These are phyloP conservation scores for Panthera leo DNA, from an alignment of 2,113 vertebrate genomes.

Conservation along the genomic window DNA sequence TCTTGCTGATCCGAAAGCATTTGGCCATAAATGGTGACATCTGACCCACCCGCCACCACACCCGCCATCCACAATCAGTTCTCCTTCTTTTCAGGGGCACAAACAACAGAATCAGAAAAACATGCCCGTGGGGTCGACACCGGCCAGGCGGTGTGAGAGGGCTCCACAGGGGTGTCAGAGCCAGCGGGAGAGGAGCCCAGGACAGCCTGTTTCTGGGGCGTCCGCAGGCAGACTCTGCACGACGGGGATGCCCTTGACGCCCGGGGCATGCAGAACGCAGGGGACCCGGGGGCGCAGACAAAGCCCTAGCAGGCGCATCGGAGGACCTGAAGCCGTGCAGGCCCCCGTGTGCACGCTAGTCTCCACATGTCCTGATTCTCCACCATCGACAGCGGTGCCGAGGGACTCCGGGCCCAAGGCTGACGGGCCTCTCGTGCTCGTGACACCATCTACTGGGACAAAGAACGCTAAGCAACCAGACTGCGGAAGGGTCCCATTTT, in stretches of 20 bases:
- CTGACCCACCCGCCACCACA: neutral
- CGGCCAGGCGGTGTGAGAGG: rapidly evolving
- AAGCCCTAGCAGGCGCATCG: neutral
- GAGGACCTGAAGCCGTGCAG: too few relatives aligned
- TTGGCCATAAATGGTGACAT: neutral
- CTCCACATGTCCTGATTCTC: too few relatives aligned
- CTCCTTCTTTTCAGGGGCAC: neutral
- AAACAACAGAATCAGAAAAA: neutral
- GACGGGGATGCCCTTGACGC: neutral
- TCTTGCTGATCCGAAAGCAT: neutral
- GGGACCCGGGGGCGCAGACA: neutral
- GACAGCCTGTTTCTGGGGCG: neutral
- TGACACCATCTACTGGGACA: neutral
- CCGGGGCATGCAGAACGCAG: neutral
- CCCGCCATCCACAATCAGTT: neutral
- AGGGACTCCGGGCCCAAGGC: neutral
- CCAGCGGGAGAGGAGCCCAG: too few relatives aligned
- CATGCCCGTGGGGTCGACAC: neutral
- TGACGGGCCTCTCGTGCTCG: neutral
- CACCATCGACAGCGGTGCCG: rapidly evolving
- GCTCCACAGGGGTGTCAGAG: too few relatives aligned
- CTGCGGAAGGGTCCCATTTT: neutral
- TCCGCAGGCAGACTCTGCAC: neutral
- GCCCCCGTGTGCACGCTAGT: neutral
- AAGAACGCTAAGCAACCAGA: neutral